Percentiles rank a stretch among this genome's conserved stretches.
Evolutionary conservation across 2,797 vertebrate genomes (phyloP).

Genomic region (Siniperca undulata): DNA sequence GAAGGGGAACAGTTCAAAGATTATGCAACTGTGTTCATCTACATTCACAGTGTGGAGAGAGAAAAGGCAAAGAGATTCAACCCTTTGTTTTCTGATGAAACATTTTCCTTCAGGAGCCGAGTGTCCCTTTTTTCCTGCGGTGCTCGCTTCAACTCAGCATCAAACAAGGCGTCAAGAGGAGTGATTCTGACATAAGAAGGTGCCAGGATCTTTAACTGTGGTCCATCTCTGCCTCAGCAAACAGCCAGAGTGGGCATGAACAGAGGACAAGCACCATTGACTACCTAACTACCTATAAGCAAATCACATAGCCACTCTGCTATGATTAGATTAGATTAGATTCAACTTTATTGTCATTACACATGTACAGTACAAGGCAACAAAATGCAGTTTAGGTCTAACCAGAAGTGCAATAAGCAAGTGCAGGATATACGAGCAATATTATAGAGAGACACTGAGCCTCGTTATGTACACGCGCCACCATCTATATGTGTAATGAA

Average conservation of each 20-base stretch:
- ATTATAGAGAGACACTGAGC: no score
- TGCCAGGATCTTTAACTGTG: conserved; percentile 43
- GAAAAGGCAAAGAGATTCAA: conserved; percentile 34
- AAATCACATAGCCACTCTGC: conserved; percentile 49
- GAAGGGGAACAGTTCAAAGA: conserved; percentile 34
- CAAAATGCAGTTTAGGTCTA: no score
- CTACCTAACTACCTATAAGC: conserved; percentile 63
- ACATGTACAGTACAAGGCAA: no score
- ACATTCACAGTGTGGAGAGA: conserved; percentile 38
- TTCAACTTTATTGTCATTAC: no score
- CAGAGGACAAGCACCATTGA: conserved; percentile 64
- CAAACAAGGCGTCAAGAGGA: conserved; percentile 65
- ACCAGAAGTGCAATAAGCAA: no score
- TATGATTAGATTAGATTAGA: not conserved
- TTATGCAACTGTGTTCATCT: conserved; percentile 47
- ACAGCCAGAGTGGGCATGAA: conserved; percentile 39
- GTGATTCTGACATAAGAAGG: conserved; percentile 55
- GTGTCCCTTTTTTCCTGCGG: conserved; percentile 31
- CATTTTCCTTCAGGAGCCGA: conserved; percentile 36
- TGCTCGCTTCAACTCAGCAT: conserved; percentile 53
- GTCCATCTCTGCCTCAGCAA: conserved; percentile 30
- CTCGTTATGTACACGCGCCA: no score
- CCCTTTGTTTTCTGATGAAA: conserved; percentile 59
- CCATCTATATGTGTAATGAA: no score
- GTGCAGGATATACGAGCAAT: no score